Conservation (phyloP, 2,797 vertebrate species). For the Mico argentatus region DNA sequence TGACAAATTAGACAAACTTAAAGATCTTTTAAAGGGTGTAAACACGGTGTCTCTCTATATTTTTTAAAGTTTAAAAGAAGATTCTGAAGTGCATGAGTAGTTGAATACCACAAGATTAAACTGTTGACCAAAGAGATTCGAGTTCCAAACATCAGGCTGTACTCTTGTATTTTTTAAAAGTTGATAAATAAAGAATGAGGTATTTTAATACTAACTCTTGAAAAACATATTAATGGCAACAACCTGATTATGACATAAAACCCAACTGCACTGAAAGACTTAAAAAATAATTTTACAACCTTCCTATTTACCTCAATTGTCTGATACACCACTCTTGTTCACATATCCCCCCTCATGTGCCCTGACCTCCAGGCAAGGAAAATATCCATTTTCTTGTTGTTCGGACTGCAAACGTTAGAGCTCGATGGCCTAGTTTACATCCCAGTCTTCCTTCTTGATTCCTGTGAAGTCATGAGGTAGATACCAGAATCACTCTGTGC, state of each 20-base stretch:
- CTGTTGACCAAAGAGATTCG: background rate
- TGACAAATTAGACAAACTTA: background rate
- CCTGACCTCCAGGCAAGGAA: background rate
- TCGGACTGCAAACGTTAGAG: rapidly evolving
- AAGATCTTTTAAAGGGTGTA: background rate
- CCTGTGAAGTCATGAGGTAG: background rate
- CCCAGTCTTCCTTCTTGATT: background rate
- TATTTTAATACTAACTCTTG: background rate
- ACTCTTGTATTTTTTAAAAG: background rate
- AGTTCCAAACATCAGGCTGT: background rate
- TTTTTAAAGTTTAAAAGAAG: background rate
- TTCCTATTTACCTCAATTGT: background rate
- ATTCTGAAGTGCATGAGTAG: background rate
- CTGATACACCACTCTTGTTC: background rate
- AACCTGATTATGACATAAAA: background rate
- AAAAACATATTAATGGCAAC: background rate
- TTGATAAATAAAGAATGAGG: background rate
- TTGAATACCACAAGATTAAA: background rate
- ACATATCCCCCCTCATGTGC: too few species aligned
- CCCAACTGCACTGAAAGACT: background rate
- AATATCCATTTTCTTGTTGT: background rate
- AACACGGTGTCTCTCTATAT: background rate
- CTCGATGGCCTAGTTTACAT: background rate
- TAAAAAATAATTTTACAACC: background rate
- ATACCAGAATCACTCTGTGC: background rate